A percentile compares a stretch with the other conserved stretches of the same genome.
Conservation (phyloP, 1,140 invertebrate genomes). For the Hypsibius dujardini region DNA sequence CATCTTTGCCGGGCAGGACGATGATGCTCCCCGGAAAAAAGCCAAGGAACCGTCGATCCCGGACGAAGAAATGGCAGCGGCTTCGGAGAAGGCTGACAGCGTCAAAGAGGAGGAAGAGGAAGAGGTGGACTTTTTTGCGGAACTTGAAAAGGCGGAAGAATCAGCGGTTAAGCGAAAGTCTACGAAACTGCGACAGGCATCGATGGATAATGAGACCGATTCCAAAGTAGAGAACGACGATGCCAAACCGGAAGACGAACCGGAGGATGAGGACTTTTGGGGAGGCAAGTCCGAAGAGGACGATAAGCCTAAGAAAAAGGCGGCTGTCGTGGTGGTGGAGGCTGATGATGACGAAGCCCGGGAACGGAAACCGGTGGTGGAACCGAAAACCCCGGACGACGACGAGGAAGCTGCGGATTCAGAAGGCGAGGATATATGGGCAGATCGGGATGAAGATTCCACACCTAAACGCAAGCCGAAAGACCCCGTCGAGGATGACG, state of each 20-base stretch:
- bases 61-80: slow-evolving; percentile 13
- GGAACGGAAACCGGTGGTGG: slow-evolving; percentile 19
- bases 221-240: background rate
- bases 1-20: slow-evolving; percentile 4
- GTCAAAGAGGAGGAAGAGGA: slow-evolving; percentile 26
- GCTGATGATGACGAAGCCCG: slow-evolving; percentile 23
- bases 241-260: background rate
- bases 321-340: slow-evolving; percentile 29
- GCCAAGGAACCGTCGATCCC: slow-evolving; percentile 14
- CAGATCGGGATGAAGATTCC: background rate
- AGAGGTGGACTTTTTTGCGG: slow-evolving; percentile 19
- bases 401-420: slow-evolving; percentile 17
- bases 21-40: slow-evolving; percentile 20
- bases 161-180: slow-evolving; percentile 23
- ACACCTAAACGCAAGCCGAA: too few species aligned
- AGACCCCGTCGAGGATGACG: too few species aligned
- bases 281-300: background rate
- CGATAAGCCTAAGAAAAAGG: slow-evolving; percentile 20
- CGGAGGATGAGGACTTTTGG: background rate
- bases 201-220: slow-evolving; percentile 10
- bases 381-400: slow-evolving; percentile 26
- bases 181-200: slow-evolving; percentile 26
- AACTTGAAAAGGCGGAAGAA: slow-evolving; percentile 19
- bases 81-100: slow-evolving; percentile 30
- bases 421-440: slow-evolving; percentile 7